Percentiles rank a stretch among this genome's conserved stretches.
Evolutionary conservation across 2,797 vertebrate genomes (phyloP).

Genomic region (Acanthiza pusilla): DNA sequence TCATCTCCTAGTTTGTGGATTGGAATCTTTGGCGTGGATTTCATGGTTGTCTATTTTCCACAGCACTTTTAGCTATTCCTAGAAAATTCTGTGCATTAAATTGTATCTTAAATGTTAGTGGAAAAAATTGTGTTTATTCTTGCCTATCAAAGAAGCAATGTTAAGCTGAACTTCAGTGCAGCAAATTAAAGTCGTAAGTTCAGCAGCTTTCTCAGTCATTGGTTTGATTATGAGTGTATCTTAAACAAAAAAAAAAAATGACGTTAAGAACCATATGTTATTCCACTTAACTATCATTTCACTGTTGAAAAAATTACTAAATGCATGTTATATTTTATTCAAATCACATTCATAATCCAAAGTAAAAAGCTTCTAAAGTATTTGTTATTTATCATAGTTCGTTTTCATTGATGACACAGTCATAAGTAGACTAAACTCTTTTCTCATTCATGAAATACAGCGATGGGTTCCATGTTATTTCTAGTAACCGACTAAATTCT

Average conservation of each 20-base stretch:
- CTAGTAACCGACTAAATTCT: neutral
- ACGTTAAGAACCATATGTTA: neutral
- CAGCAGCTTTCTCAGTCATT: neutral
- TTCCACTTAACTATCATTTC: neutral
- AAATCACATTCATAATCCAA: neutral
- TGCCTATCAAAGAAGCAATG: neutral
- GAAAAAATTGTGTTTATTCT: neutral
- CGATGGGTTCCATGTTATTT: neutral
- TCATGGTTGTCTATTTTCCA: neutral
- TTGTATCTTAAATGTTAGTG: neutral
- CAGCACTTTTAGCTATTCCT: neutral
- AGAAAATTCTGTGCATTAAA: neutral
- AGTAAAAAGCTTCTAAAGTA: neutral
- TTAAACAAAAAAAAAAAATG: neutral
- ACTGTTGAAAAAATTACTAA: neutral
- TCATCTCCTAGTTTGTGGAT: neutral
- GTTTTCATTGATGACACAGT: neutral
- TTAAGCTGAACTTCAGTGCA: neutral
- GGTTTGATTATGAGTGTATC: neutral
- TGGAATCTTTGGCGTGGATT: neutral
- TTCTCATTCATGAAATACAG: neutral
- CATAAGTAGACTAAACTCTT: neutral
- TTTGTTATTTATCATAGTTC: conserved; percentile 1
- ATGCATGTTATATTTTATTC: neutral
- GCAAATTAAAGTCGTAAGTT: neutral